phyloP scores from a whole-genome alignment of 2,113 vertebrate species.

The Macrotus californicus region DNA sequence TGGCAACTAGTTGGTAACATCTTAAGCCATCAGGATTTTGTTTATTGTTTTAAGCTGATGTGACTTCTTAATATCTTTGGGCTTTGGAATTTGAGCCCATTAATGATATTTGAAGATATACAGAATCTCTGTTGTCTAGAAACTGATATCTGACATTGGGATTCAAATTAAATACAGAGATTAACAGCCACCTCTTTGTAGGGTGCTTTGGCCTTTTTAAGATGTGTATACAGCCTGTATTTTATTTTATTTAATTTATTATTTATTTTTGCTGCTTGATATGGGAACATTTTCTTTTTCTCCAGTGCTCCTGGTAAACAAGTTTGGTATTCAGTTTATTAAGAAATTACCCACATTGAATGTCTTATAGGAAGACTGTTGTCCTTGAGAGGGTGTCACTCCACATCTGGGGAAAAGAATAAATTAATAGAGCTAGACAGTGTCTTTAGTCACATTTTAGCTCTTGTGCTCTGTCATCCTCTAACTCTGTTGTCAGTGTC shows the following conservation, averaged over 20 bases:
- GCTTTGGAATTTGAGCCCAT: not conserved
- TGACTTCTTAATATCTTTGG: not conserved
- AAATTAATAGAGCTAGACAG: not conserved
- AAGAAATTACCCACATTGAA: conserved; percentile 43
- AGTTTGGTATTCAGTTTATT: conserved; percentile 55
- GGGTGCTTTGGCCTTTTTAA: not conserved
- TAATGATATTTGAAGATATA: not conserved
- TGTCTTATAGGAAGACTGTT: not conserved
- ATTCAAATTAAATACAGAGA: not conserved
- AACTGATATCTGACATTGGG: not conserved
- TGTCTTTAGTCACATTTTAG: not conserved
- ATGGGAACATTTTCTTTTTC: not conserved
- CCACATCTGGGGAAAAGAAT: not conserved
- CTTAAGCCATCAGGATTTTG: not conserved
- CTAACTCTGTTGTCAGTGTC: not conserved
- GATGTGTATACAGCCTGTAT: not conserved
- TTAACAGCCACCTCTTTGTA: not conserved
- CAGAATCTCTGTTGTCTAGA: not conserved
- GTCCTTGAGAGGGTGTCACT: not conserved
- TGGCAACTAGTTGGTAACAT: not conserved
- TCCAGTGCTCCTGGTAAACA: conserved; percentile 40
- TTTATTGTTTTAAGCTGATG: not conserved
- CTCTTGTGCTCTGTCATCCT: not conserved
- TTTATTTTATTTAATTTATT: conserved; percentile 19
- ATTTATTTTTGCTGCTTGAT: not conserved